Evolutionary conservation across 2,888 invertebrate species (phyloP), one percentile per base, ranked within the genome.

Genomic region (Xanthia icteritia): DNA sequence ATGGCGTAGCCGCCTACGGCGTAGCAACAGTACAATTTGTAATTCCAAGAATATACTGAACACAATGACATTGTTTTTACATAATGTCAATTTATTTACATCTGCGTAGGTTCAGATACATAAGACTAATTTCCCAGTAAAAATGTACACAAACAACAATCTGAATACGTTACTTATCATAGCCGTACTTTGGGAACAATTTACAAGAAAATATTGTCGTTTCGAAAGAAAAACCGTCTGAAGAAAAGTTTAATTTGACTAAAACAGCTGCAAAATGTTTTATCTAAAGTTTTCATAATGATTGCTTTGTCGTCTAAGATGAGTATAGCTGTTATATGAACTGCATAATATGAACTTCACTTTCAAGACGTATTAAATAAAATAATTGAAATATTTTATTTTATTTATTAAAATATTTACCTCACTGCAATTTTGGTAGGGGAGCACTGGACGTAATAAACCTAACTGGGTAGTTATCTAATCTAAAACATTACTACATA

Each of bases 81-180:
- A 54, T 5, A 36, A 61, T 20, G 23, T 17, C 48, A 61, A 71
- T 79, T 71, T 58, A 67, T 70, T 58, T 70, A 76, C 65, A 67
- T 74, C 65, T 31, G 58, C 56, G 72, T 79, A 66, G 68, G 68
- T 54, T 73, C 45, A 36, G 65, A 67, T 73, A 77, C 72, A 77
- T 73, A 66, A 60, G 48, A 56, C 72, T 69, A 65, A 83, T 86
- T 86, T 81, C 64, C 65, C 42, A 54, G 75, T 81, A 86, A 83
- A 83, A 86, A 60, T 78, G 74, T 60, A 5, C 27, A 48, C 66
- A 69, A 78, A 83, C 76, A 83, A 75, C 68, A 78, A 81, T 86
- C 67, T 77, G 70, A 83, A 86, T 87, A 80, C 65, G 64, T 78
- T 73, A 76, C 74, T 76, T 69, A 71, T 71, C 78, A 79, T 65